Base-by-base conservation (phyloP, 2,888 invertebrate genomes). In the Miltochrista miniata region DNA sequence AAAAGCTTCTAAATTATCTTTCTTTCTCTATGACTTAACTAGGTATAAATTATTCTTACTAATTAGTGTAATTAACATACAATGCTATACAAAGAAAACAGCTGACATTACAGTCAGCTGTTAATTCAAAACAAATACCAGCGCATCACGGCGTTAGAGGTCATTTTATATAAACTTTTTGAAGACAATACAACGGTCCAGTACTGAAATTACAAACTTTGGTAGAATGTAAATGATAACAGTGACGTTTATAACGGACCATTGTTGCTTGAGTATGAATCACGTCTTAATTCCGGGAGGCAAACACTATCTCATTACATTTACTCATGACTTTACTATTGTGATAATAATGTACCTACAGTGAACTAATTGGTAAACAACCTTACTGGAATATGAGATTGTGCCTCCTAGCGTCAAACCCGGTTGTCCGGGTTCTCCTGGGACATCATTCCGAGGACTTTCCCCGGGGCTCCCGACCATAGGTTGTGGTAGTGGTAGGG, bases 261-360 rank as follows among this genome's bases (percentile, higher is more conserved):
- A 69, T 74, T 72, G 73, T 67, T 54, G 56, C 44, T 53, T 58
- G 59, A 54, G 53, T 48, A 55, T 85, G 84, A 83, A 68, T 84
- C 85, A 84, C 59, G 46, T 54, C n/a, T n/a, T n/a, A 59, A 66
- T 77, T 81, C 78, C 72, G 61, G 70, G 70, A 73, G 61, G 54
- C 60, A 64, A 59, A 66, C 64, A 65, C 75, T 79, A 78, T 74
- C 76, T 73, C 68, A 68, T 81, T 82, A 44, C 44, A 24, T 44
- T 38, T 44, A 79, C 73, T 81, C 79, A 84, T 74, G 74, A 65
- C 67, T 67, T 66, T 62, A 57, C 65, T 69, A 61, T 62, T 54
- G 42, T 60, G 66, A 70, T 70, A 66, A 68, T 39, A 44, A 55
- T 64, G 55, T 60, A 51, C 48, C 61, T 55, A 14, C 13, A 13